phyloP scores from a whole-genome alignment of 2,888 invertebrate species.

The Dasysyrphus albostriatus region DNA sequence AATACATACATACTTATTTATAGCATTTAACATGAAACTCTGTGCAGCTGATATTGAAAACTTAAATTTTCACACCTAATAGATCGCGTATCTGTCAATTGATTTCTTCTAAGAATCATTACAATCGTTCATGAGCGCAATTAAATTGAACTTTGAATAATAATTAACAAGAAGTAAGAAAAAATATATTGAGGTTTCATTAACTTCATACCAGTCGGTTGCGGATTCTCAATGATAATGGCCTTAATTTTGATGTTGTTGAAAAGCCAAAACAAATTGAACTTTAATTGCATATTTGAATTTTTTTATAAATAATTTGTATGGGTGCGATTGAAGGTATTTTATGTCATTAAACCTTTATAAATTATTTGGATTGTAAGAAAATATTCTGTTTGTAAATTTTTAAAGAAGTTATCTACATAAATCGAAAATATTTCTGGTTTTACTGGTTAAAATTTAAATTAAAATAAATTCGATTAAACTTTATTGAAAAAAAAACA shows the following conservation, averaged over 20 bases:
- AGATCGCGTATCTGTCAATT: background rate
- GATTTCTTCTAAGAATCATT: background rate
- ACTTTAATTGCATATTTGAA: background rate
- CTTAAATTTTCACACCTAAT: conserved; percentile 28
- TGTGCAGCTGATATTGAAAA: conserved; percentile 52
- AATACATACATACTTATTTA: background rate
- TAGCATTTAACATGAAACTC: conserved; percentile 42
- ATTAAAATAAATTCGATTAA: too few species aligned
- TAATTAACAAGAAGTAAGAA: background rate
- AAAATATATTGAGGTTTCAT: background rate
- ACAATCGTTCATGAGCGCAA: background rate
- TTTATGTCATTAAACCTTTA: too few species aligned
- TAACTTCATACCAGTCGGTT: conserved; percentile 13
- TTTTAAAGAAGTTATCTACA: too few species aligned
- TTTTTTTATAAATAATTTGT: too few species aligned
- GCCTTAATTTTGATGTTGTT: background rate
- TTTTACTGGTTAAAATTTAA: too few species aligned
- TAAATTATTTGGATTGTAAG: too few species aligned
- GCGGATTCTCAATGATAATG: conserved; percentile 45
- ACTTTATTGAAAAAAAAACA: too few species aligned
- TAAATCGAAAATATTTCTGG: too few species aligned
- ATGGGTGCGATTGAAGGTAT: background rate
- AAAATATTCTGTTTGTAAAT: too few species aligned
- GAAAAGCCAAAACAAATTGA: background rate
- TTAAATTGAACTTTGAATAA: conserved; percentile 1